A percentile compares a stretch with the other conserved stretches of the same genome.
phyloP scores from a whole-genome alignment of 2,888 invertebrate genomes.

The Andricus quercusramuli region DNA sequence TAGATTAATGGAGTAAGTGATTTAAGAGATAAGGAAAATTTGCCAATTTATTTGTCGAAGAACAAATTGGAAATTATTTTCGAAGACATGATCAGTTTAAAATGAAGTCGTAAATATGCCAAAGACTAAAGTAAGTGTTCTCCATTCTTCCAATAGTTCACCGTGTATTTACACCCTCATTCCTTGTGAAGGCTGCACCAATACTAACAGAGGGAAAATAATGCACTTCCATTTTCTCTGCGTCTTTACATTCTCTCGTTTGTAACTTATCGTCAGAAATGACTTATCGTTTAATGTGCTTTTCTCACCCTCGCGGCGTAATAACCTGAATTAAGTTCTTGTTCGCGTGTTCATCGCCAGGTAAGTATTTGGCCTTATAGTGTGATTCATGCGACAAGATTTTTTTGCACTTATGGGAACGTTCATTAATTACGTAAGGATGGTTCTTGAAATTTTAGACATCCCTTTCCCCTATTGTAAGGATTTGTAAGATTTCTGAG shows the following conservation, averaged over 20 bases:
- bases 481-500: no score
- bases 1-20: background rate
- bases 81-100: background rate
- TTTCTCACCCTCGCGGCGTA: slow-evolving; percentile 52
- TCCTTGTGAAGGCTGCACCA: background rate
- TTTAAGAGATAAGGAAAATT: background rate
- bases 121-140: background rate
- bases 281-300: slow-evolving; percentile 58
- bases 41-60: background rate
- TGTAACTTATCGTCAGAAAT: slow-evolving; percentile 57
- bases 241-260: background rate
- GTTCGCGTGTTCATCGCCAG: slow-evolving; percentile 14
- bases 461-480: no score
- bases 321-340: slow-evolving; percentile 62
- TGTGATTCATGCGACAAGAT: slow-evolving; percentile 16
- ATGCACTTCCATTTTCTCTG: background rate
- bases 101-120: background rate
- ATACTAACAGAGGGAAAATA: background rate
- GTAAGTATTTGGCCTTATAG: slow-evolving; percentile 22
- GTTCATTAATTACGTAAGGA: no score
- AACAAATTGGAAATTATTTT: slow-evolving; percentile 7
- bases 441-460: no score
- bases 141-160: background rate
- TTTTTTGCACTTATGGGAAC: background rate
- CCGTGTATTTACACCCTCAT: background rate